Conservation (phyloP, 2,888 invertebrate genomes). For the Corbicula japonica region DNA sequence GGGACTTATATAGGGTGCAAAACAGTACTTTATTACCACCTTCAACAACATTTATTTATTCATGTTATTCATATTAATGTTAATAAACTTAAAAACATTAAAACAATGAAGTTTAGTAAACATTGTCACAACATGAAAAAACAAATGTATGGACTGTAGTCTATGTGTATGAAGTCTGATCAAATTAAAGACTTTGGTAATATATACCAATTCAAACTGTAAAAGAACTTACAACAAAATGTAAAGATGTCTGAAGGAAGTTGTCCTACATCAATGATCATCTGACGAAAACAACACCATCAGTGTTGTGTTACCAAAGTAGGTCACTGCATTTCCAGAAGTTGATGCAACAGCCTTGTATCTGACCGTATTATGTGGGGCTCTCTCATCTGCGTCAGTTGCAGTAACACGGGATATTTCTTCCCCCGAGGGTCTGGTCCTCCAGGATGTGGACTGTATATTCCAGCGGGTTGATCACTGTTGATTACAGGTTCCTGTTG, state of each 20-base stretch:
- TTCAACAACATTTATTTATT: too few relatives aligned
- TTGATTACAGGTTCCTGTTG: slow-evolving; percentile 71
- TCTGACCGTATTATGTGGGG: slow-evolving; percentile 78
- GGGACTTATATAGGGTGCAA: too few relatives aligned
- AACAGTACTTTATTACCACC: too few relatives aligned
- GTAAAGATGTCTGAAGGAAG: slow-evolving; percentile 51
- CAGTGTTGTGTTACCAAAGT: slow-evolving; percentile 72
- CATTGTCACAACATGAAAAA: too few relatives aligned
- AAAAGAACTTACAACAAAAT: slow-evolving; percentile 63
- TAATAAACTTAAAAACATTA: neutral
- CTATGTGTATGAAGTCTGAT: too few relatives aligned
- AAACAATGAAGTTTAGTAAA: neutral
- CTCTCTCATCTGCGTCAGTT: slow-evolving; percentile 74
- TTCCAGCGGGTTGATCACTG: slow-evolving; percentile 61
- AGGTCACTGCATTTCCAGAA: slow-evolving; percentile 68
- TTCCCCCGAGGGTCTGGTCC: slow-evolving; percentile 75
- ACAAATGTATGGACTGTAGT: too few relatives aligned
- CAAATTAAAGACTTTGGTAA: too few relatives aligned
- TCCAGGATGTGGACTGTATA: slow-evolving; percentile 77
- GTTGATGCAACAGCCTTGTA: slow-evolving; percentile 75
- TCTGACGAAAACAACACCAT: slow-evolving; percentile 76
- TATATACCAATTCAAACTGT: slow-evolving; percentile 6
- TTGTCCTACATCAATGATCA: slow-evolving; percentile 70
- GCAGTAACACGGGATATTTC: slow-evolving; percentile 72
- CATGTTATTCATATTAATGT: neutral